Conservation (phyloP, 2,888 invertebrate genomes). For the Dendrolimus houi region DNA sequence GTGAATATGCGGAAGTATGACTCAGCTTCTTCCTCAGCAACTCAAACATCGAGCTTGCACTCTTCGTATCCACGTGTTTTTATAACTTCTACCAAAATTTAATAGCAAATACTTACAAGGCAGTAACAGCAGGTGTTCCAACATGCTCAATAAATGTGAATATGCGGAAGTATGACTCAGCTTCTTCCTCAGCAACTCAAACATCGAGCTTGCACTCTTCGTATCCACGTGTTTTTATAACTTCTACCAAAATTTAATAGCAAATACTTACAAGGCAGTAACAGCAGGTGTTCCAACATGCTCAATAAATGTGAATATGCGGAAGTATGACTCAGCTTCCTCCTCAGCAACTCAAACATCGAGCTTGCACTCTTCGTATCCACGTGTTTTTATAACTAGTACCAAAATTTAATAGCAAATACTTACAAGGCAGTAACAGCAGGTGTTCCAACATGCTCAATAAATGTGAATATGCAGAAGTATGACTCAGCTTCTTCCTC, state of each 20-base stretch:
- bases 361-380: conserved; percentile 95
- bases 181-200: conserved; percentile 91
- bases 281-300: conserved; percentile 89
- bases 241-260: too few species aligned
- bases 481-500: conserved; percentile 91
- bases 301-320: conserved; percentile 77
- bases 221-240: conserved; percentile 87
- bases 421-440: conserved; percentile 81
- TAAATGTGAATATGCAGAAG: conserved; percentile 63
- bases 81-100: too few species aligned
- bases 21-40: conserved; percentile 84
- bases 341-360: conserved; percentile 93
- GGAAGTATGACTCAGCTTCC: conserved; percentile 91
- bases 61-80: conserved; percentile 94
- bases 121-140: conserved; percentile 91
- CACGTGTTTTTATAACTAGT: conserved; percentile 78
- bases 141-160: conserved; percentile 81
- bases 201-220: conserved; percentile 95
- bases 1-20: too few species aligned
- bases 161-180: conserved; percentile 12
- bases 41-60: conserved; percentile 95
- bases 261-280: conserved; percentile 78
- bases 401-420: not conserved
- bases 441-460: conserved; percentile 93
- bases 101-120: conserved; percentile 61